Evolutionary conservation across 2,797 vertebrate species (phyloP).

Genomic region (Coregonus suidteri): DNA sequence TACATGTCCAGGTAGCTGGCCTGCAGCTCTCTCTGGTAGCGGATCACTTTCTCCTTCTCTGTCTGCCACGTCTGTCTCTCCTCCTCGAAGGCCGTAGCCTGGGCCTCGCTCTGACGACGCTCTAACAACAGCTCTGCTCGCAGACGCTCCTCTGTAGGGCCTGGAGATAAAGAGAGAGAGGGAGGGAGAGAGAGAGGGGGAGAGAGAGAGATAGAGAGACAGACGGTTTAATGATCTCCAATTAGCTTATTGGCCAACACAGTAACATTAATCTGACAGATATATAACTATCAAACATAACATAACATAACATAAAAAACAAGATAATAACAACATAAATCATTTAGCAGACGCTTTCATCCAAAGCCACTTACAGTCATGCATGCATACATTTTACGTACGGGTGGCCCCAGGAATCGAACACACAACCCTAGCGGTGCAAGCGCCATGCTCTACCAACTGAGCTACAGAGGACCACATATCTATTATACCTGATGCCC

Average conservation of each 20-base stretch:
- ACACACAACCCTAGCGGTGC: too few species aligned
- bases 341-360: too few species aligned
- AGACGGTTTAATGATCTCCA: not conserved
- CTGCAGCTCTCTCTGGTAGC: constrained; percentile 97
- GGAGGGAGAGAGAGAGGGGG: not conserved
- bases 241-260: not conserved
- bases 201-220: constrained; percentile 5
- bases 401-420: too few species aligned
- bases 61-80: constrained; percentile 94
- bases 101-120: constrained; percentile 90
- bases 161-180: constrained; percentile 35
- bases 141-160: constrained; percentile 82
- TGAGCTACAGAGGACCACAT: too few species aligned
- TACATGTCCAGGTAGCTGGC: constrained; percentile 96
- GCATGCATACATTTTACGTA: too few species aligned
- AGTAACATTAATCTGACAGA: not conserved
- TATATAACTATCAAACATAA: too few species aligned
- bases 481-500: constrained; percentile 55
- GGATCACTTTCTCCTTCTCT: constrained; percentile 96
- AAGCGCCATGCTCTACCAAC: too few species aligned
- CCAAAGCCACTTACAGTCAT: too few species aligned
- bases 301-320: too few species aligned
- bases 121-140: constrained; percentile 91
- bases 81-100: constrained; percentile 87
- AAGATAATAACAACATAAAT: too few species aligned